Conservation (phyloP, 2,888 invertebrate genomes). For the Epinotia bilunana region DNA sequence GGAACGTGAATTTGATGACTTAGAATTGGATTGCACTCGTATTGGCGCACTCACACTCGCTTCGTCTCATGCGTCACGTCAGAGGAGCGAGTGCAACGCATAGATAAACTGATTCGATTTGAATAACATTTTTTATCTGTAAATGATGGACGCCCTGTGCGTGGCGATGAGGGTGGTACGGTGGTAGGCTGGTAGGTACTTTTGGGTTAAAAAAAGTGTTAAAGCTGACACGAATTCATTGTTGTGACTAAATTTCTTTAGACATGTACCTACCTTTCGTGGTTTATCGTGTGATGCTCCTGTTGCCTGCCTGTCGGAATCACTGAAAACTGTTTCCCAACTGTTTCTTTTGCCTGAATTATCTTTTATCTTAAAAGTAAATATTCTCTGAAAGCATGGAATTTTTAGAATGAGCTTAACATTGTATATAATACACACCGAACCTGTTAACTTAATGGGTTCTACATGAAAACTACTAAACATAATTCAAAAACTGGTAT, state of each 20-base stretch:
- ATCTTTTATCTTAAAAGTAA: too few relatives aligned
- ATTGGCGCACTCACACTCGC: too few relatives aligned
- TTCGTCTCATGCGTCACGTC: background rate
- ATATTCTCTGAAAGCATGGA: too few relatives aligned
- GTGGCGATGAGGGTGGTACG: background rate
- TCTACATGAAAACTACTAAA: too few relatives aligned
- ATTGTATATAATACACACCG: too few relatives aligned
- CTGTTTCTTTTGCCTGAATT: too few relatives aligned
- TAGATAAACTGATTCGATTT: background rate
- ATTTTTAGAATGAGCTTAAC: too few relatives aligned
- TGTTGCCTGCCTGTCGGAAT: too few relatives aligned
- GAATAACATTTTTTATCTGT: background rate
- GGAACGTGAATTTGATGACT: background rate
- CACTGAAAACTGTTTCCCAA: too few relatives aligned
- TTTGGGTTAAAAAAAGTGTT: background rate
- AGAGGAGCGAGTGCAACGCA: background rate
- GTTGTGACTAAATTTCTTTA: background rate
- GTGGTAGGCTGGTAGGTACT: background rate
- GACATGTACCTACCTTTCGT: background rate
- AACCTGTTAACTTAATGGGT: too few relatives aligned
- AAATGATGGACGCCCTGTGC: background rate
- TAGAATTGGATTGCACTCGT: background rate
- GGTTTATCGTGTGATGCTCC: background rate
- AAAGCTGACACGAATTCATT: background rate
- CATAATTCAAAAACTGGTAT: too few relatives aligned